phyloP scores from a whole-genome alignment of 2,888 invertebrate genomes.

The Orchestes rusci region DNA sequence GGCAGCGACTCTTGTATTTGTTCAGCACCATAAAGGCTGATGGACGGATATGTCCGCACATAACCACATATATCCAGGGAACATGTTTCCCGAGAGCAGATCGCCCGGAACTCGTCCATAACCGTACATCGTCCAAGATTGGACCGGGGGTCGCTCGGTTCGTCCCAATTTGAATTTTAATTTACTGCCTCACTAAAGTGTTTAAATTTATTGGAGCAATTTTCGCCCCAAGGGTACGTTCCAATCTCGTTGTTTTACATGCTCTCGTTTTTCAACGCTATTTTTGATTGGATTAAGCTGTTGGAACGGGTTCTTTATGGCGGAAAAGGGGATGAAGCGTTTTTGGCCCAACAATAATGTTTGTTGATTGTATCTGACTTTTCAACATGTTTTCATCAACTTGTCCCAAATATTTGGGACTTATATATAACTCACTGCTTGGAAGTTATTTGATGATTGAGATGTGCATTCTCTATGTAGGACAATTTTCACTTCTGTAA shows the following conservation, averaged over 20 bases:
- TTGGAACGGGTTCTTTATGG: conserved; percentile 21
- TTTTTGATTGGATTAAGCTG: conserved; percentile 29
- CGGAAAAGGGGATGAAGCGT: too few relatives aligned
- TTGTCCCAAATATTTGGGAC: too few relatives aligned
- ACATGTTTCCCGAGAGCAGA: conserved; percentile 39
- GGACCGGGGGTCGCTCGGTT: conserved; percentile 34
- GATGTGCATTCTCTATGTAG: too few relatives aligned
- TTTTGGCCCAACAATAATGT: too few relatives aligned
- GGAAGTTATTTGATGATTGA: too few relatives aligned
- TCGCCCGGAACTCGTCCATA: conserved; percentile 43
- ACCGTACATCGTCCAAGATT: conserved; percentile 47
- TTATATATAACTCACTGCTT: too few relatives aligned
- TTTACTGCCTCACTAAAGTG: conserved; percentile 43
- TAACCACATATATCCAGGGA: conserved; percentile 36
- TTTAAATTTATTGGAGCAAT: conserved; percentile 38
- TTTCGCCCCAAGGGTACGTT: conserved; percentile 30
- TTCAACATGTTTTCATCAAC: too few relatives aligned
- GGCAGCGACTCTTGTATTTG: conserved; percentile 38
- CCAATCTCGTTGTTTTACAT: conserved; percentile 27
- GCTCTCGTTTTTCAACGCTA: conserved; percentile 26
- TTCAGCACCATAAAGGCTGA: conserved; percentile 45
- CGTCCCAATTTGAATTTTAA: conserved; percentile 46
- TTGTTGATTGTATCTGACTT: too few relatives aligned
- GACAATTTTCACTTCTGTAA: too few relatives aligned
- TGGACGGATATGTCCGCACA: conserved; percentile 46